Conservation (phyloP, 2,888 invertebrate species). For the Abrostola triplasia region DNA sequence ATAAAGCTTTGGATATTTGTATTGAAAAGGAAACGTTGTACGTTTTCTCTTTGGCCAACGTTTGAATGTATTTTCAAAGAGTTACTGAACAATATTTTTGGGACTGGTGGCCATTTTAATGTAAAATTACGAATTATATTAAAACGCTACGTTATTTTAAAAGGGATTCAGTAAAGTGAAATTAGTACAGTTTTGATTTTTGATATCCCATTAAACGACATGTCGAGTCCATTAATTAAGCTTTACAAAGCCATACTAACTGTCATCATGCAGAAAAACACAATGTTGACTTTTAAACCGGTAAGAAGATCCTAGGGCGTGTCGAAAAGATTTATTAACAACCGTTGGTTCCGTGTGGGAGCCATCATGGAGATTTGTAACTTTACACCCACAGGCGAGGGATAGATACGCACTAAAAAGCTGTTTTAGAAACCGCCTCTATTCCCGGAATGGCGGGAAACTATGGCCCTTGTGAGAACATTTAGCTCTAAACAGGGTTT, state of each 20-base stretch:
- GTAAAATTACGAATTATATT: no score
- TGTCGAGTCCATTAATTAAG: conserved; percentile 20
- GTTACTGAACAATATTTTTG: not conserved
- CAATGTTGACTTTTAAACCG: conserved; percentile 61
- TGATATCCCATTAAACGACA: conserved; percentile 7
- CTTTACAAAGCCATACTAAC: conserved; percentile 48
- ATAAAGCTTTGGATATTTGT: conserved; percentile 16
- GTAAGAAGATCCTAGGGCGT: conserved; percentile 65
- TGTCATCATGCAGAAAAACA: conserved; percentile 56
- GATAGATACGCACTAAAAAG: conserved; percentile 60
- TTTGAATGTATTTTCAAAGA: not conserved
- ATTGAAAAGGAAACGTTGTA: conserved; percentile 8
- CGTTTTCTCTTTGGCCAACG: not conserved
- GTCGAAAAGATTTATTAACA: conserved; percentile 70
- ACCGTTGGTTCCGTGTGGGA: conserved; percentile 60
- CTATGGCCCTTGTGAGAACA: conserved; percentile 41
- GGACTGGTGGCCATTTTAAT: not conserved
- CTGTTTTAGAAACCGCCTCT: conserved; percentile 65
- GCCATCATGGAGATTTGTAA: conserved; percentile 71
- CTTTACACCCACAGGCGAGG: conserved; percentile 57
- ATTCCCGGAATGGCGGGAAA: conserved; percentile 63
- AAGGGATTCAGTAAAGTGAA: no score
- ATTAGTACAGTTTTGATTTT: not conserved
- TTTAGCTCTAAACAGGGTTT: conserved; percentile 56
- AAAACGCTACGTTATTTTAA: no score